Evolutionary conservation across 2,113 vertebrate species (phyloP), one percentile per base, ranked within the genome.

Genomic region (Oceanodroma tethys): DNA sequence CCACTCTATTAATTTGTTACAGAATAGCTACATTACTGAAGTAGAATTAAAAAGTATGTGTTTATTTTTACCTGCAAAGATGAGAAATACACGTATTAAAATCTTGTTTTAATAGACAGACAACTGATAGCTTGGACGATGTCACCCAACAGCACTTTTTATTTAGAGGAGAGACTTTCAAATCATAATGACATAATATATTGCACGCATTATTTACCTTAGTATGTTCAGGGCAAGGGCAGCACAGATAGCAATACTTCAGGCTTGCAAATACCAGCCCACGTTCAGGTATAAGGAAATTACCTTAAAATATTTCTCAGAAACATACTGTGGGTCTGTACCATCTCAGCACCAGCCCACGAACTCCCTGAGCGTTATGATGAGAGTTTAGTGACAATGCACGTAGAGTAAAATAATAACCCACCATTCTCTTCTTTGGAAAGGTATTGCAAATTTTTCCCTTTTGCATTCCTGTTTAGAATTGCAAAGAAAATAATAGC

Each of bases 331-430:
- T 74, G 67, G 29, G 11, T 66, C 23, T 76, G 36, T 16, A 53
- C 30, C 27, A 22, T 7, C 52, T 30, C 58, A 40, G 42, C 58
- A 67, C 50, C 29, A 60, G 58, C 5, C 13, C 38, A 6, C 13
- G 32, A 68, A 27, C 22, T 38, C 38, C 56, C 27, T 34, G 27
- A 45, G 38, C 1, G 0, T 25, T 53, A 22, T 0, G 1, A 22
- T 2, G 11, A 68, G 34, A 2, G 18, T 23, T 27, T 4, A 32
- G 48, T 15, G 74, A 45, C 25, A 63, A 19, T 13, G 21, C 27
- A 27, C 67, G 27, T 5, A 36, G 14, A 52, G 32, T 13, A 53
- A 65, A 76, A 52, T 47, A 81, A 27, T 7, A 81, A 76, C 14
- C 18, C 9, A 13, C 40, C 26, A 21, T 59, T 53, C 32, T 55